Percentiles rank a stretch among this genome's conserved stretches.
phyloP scores from a whole-genome alignment of 2,888 invertebrate species.

The Drosophila paranaensis region DNA sequence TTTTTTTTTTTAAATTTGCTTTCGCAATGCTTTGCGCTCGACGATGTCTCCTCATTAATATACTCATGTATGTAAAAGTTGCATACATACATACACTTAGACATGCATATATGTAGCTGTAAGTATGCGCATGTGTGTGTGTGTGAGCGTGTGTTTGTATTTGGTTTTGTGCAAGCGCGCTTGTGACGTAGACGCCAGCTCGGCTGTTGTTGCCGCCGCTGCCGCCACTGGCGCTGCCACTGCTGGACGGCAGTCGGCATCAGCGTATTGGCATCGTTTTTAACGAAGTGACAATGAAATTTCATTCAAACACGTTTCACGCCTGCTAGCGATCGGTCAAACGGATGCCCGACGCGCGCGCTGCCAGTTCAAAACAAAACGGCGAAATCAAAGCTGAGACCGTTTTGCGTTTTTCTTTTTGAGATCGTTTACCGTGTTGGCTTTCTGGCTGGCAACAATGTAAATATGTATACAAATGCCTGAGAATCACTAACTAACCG shows the following conservation, averaged over 20 bases:
- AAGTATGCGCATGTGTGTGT: conserved; percentile 11
- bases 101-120: background rate
- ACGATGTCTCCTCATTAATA: conserved; percentile 78
- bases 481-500: conserved; percentile 12
- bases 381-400: conserved; percentile 38
- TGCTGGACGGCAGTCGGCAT: conserved; percentile 31
- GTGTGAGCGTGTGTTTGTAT: conserved; percentile 21
- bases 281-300: conserved; percentile 71
- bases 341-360: conserved; percentile 53
- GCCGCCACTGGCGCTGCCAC: conserved; percentile 1
- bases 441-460: conserved; percentile 26
- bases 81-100: conserved; percentile 12
- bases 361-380: conserved; percentile 36
- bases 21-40: conserved; percentile 63
- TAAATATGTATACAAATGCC: conserved; percentile 28
- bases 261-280: conserved; percentile 48
- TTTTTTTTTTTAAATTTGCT: conserved; percentile 72
- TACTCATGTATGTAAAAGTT: conserved; percentile 33
- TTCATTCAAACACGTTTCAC: conserved; percentile 81
- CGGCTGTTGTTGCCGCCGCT: conserved; percentile 43
- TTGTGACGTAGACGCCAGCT: conserved; percentile 61
- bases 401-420: conserved; percentile 8
- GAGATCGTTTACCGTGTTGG: conserved; percentile 33
- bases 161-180: conserved; percentile 57
- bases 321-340: conserved; percentile 69